Evolutionary conservation across 2,888 invertebrate species (phyloP).

Genomic region (Tetragonula carbonaria): DNA sequence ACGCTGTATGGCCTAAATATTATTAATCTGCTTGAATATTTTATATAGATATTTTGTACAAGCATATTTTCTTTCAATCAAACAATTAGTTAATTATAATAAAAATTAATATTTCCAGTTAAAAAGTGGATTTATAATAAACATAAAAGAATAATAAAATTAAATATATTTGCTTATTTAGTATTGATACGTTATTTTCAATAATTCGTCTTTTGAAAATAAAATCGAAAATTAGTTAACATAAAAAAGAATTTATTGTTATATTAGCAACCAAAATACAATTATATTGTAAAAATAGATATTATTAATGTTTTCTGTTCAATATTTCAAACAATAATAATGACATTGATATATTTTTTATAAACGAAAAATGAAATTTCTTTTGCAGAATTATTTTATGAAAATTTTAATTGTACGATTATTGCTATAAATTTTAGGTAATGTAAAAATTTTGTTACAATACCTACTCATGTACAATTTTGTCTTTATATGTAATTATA

Average conservation of each 20-base stretch:
- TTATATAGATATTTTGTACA: not conserved
- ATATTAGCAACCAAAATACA: constrained; percentile 6
- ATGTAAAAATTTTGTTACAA: not conserved
- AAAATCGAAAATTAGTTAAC: not conserved
- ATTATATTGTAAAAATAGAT: not conserved
- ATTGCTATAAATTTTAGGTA: constrained; percentile 1
- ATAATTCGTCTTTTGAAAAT: not conserved
- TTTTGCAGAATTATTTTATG: constrained; percentile 1
- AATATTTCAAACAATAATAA: not conserved
- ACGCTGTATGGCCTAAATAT: constrained; percentile 76
- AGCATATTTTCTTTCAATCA: not conserved
- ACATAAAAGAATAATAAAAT: not conserved
- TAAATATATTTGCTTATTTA: not conserved
- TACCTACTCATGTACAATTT: constrained; percentile 4
- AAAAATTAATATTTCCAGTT: not conserved
- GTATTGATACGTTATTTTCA: not conserved
- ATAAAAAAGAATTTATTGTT: constrained; percentile 12
- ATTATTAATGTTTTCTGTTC: not conserved
- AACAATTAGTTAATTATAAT: not conserved
- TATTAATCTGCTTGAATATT: not conserved
- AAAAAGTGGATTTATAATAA: not conserved
- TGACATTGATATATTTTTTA: not conserved
- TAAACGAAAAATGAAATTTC: not conserved
- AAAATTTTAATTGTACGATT: not conserved
- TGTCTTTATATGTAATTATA: constrained; percentile 6